Evolutionary conservation across 2,888 invertebrate species (phyloP).

Genomic region (Sesamia inferens): DNA sequence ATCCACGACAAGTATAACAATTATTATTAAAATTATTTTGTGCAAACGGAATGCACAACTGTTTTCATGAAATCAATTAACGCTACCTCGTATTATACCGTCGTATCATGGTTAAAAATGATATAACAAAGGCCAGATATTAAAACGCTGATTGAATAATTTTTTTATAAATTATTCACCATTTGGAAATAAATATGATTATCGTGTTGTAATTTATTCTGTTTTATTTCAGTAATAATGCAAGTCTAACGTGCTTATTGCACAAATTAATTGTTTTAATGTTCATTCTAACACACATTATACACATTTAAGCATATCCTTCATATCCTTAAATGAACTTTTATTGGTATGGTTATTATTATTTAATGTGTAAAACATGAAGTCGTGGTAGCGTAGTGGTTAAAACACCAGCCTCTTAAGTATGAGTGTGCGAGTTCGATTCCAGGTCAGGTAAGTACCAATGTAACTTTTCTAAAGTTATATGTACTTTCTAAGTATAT

Average conservation of each 20-base stretch:
- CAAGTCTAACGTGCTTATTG: constrained; percentile 21
- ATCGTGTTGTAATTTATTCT: constrained; percentile 9
- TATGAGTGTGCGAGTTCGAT: too few relatives aligned
- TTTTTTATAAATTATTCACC: constrained; percentile 8
- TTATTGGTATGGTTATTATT: background rate
- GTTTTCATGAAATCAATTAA: constrained; percentile 6
- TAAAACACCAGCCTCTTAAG: too few relatives aligned
- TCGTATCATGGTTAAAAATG: background rate
- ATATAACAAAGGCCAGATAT: background rate
- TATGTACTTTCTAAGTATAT: too few relatives aligned
- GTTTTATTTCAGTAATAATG: constrained; percentile 30
- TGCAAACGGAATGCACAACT: too few relatives aligned
- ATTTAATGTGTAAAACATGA: background rate
- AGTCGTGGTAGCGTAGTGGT: too few relatives aligned
- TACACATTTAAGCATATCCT: constrained; percentile 1
- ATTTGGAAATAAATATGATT: background rate
- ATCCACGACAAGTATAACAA: background rate
- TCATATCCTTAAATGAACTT: constrained; percentile 10
- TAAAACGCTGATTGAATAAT: background rate
- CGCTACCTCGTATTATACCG: too few relatives aligned
- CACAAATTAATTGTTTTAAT: constrained; percentile 34
- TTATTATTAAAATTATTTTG: background rate
- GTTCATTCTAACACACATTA: constrained; percentile 8
- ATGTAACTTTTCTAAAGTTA: too few relatives aligned
- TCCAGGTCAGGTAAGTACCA: too few relatives aligned